Evolutionary conservation across 2,797 vertebrate genomes (phyloP), one percentile per base, ranked within the genome.

Genomic region (Anguilla megastoma): DNA sequence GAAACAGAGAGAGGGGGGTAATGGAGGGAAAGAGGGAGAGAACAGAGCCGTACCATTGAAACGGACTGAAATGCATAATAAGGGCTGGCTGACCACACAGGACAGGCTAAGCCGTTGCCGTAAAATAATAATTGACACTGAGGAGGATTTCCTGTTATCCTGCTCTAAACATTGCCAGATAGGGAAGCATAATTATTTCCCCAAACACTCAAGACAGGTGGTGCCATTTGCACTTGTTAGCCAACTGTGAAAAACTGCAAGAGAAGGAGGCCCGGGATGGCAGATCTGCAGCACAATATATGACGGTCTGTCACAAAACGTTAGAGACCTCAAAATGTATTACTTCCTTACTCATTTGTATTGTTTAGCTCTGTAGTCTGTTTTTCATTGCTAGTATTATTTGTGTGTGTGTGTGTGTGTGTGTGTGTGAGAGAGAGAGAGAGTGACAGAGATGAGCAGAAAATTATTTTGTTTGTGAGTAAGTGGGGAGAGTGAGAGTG

Each of bases 401-500:
- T 76, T 36, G 16, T 14, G 16, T 2, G 7, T n/a, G n/a, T 69
- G 24, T 69, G n/a, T 69, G 7, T 69, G 33, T 48, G 76, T 41
- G 36, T 45, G 74, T 24, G 36, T 45, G 36, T 7, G 76, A 1
- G 36, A 24, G 14, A 33, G 71, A 33, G 71, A 33, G 21, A 85
- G 58, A n/a, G 45, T 1, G 30, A 76, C 2, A 33, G 18, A 12
- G 7, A 14, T 12, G 36, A 12, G 33, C 18, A 79, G 74, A 84
- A 76, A 21, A 63, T 18, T 63, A 1, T 63, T 63, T 21, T 63
- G 18, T 16, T 9, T 41, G 54, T 58, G 10, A 52, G 41, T 60
- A 63, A 88, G 69, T 41, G 27, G 45, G 21, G 1, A 88, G 71
- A 45, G 56, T 80, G 76, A 45, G 33, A 69, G 63, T 27, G 63